Percentiles rank a stretch among this genome's conserved stretches.
Evolutionary conservation across 2,888 invertebrate species (phyloP).

Genomic region (Ectropis crepuscularia): DNA sequence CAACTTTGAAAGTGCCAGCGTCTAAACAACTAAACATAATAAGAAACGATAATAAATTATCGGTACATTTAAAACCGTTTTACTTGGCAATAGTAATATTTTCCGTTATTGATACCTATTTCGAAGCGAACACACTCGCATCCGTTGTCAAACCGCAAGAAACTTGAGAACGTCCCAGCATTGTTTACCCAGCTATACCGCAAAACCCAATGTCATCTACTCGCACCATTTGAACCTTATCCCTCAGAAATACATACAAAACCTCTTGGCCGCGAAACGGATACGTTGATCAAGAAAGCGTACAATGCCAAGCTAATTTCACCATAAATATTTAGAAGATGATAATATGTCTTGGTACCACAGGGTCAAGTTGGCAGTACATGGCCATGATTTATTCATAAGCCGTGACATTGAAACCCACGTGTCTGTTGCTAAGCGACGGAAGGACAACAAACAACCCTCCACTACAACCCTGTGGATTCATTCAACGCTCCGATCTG

Average conservation of each 20-base stretch:
- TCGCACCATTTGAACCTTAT: constrained; percentile 15
- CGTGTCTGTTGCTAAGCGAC: constrained; percentile 71
- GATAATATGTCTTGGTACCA: constrained; percentile 34
- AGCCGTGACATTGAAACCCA: constrained; percentile 71
- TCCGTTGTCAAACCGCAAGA: constrained; percentile 42
- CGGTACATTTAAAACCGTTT: not conserved
- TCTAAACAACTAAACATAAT: not conserved
- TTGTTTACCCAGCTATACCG: constrained; percentile 31
- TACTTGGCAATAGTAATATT: not conserved
- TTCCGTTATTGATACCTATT: constrained; percentile 10
- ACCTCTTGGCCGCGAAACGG: not conserved
- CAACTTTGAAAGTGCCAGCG: not conserved
- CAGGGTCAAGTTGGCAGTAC: constrained; percentile 65
- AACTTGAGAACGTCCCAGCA: constrained; percentile 38
- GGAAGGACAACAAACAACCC: constrained; percentile 52
- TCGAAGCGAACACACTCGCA: constrained; percentile 23
- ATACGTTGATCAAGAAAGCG: not conserved
- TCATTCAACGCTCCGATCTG: constrained; percentile 57
- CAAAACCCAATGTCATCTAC: constrained; percentile 19
- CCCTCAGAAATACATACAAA: constrained; percentile 12
- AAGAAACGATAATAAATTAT: not conserved
- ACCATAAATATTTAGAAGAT: constrained; percentile 4
- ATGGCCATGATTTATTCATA: constrained; percentile 68
- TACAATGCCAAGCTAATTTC: constrained; percentile 8
- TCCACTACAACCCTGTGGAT: constrained; percentile 29